These are phyloP conservation scores for Cairina moschata DNA, from an alignment of 2,113 vertebrate species.

Conservation along the genomic window DNA sequence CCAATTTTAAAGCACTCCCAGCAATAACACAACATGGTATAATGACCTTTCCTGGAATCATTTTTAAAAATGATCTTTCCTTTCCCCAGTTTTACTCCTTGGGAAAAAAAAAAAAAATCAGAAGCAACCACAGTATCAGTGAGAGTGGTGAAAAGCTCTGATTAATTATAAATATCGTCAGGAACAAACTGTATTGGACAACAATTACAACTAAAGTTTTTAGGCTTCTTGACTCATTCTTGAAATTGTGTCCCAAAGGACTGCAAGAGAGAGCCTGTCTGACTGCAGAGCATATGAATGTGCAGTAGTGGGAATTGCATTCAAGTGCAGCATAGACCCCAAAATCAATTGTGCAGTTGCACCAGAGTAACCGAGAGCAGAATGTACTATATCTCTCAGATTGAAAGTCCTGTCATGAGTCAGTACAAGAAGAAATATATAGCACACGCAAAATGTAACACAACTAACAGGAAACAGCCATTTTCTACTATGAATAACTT, in stretches of 20 bases:
- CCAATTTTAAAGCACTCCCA: conserved; percentile 15
- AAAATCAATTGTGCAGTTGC: conserved; percentile 2
- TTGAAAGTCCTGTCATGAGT: not conserved
- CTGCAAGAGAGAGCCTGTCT: not conserved
- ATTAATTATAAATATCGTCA: conserved; percentile 30
- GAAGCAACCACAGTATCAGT: not conserved
- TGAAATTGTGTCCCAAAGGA: conserved; percentile 34
- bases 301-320: not conserved
- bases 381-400: not conserved
- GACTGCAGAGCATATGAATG: not conserved
- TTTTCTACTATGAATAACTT: not conserved
- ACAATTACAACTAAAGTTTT: conserved; percentile 1
- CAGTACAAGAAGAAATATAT: not conserved
- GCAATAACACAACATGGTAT: not conserved
- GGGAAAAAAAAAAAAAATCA: not conserved
- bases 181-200: conserved; percentile 7
- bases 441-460: not conserved
- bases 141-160: conserved; percentile 12
- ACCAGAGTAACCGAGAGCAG: not conserved
- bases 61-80: conserved; percentile 21
- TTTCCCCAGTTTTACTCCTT: not conserved
- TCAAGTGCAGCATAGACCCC: not conserved
- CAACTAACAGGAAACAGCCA: not conserved
- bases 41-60: conserved; percentile 2
- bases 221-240: conserved; percentile 8